A percentile compares a stretch with the other conserved stretches of the same genome.
phyloP scores from a whole-genome alignment of 2,797 vertebrate genomes.

The Squalus acanthias region DNA sequence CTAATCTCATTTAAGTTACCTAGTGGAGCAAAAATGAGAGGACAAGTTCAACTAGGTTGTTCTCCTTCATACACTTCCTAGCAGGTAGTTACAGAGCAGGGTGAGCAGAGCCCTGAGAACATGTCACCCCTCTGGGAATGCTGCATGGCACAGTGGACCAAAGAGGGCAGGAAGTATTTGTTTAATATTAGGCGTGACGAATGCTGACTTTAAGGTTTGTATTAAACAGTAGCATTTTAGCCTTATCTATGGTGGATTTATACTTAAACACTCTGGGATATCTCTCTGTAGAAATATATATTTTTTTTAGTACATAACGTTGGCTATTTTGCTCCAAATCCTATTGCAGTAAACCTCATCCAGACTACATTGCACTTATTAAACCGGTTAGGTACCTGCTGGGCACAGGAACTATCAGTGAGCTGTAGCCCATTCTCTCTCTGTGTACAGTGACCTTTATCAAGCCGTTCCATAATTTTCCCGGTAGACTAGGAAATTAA shows the following conservation, averaged over 20 bases:
- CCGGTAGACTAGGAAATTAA: neutral
- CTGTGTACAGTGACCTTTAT: neutral
- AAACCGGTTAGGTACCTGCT: neutral
- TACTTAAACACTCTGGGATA: too few relatives aligned
- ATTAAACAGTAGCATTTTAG: neutral
- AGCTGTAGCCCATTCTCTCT: neutral
- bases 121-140: neutral
- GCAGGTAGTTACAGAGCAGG: neutral
- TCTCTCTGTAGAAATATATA: too few relatives aligned
- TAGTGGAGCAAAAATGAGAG: neutral
- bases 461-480: constrained; percentile 2
- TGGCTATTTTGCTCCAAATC: too few relatives aligned
- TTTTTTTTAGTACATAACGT: too few relatives aligned
- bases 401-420: neutral
- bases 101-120: neutral
- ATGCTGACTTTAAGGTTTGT: neutral
- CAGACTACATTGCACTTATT: neutral
- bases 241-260: neutral
- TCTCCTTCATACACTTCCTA: neutral
- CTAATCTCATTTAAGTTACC: neutral
- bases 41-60: neutral
- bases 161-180: neutral
- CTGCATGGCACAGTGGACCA: neutral
- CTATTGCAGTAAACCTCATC: too few relatives aligned
- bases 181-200: neutral